A percentile compares a stretch with the other conserved stretches of the same genome.
phyloP scores from a whole-genome alignment of 2,888 invertebrate species.

The Pelosia muscerda region DNA sequence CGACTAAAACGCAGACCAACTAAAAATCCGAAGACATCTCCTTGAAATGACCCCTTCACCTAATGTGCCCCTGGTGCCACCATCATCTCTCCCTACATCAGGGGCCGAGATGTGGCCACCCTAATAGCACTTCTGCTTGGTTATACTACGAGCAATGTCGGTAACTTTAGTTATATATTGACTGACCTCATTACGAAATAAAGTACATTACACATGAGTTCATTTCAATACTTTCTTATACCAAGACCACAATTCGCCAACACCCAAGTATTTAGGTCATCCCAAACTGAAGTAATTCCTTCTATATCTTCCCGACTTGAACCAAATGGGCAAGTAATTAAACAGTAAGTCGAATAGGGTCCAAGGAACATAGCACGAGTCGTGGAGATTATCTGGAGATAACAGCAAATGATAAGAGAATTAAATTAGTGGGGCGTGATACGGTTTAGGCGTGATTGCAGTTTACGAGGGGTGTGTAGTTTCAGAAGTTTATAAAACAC shows the following conservation, averaged over 20 bases:
- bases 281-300: background rate
- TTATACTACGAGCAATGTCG: too few relatives aligned
- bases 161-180: too few relatives aligned
- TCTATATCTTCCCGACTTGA: constrained; percentile 4
- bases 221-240: background rate
- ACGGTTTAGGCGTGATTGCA: background rate
- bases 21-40: too few relatives aligned
- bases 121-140: too few relatives aligned
- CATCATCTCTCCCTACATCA: too few relatives aligned
- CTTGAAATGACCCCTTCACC: too few relatives aligned
- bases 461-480: background rate
- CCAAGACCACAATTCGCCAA: too few relatives aligned
- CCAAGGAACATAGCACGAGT: constrained; percentile 10
- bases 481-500: background rate
- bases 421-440: constrained; percentile 71
- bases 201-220: background rate
- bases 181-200: too few relatives aligned
- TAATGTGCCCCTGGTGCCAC: too few relatives aligned
- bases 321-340: constrained; percentile 16
- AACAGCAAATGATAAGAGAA: constrained; percentile 73
- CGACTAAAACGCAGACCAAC: too few relatives aligned
- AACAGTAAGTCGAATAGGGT: constrained; percentile 20
- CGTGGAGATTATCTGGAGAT: constrained; percentile 66
- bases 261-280: background rate
- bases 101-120: too few relatives aligned